Evolutionary conservation across 2,888 invertebrate species (phyloP), one percentile per base, ranked within the genome.

Genomic region (Brachyopa scutellaris): DNA sequence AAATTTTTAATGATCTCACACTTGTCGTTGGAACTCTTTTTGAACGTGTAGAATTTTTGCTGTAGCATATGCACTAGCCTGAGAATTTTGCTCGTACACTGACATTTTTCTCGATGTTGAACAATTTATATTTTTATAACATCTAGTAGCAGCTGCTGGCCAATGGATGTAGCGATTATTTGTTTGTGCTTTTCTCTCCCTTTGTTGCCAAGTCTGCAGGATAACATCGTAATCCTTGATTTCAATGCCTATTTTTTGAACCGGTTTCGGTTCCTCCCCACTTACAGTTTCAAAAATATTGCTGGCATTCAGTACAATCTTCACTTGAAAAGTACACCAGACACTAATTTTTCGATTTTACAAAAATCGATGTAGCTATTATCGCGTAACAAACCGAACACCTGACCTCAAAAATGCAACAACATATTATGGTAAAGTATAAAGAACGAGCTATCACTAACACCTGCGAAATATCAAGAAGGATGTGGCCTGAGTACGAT

Each of bases 21-120:
- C 6, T 26, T 13, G 9, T 36, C 36, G 13, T 36, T 5, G 1
- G 36, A 6, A 26, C 6, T 26, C 26, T 6, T 26, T 26, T 6
- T 6, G 6, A 26, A 26, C 4, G 19, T 36, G 23, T 84, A 84
- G 53, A 84, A 84, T 33, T 51, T 59, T 36, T 84, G 70, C 38
- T 74, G 84, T n/a, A 84, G 13, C 7, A 83, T 36, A 26, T 51
- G 66, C n/a, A 40, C 51, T 26, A 5, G 26, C 26, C 26, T 26
- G 26, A 5, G 26, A 26, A 5, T 26, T 66, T 40, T 66, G 26
- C 26, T 66, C 66, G 17, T 66, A 66, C 5, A 66, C 53, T 40
- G n/a, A 9, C 66, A 66, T 66, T 2, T 53, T n/a, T 2, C n/a
- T 15, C 1, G 66, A 49, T 9, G 23, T 51, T 5, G 7, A 8